phyloP scores from a whole-genome alignment of 2,113 vertebrate species.

The Hydrolagus affinis region DNA sequence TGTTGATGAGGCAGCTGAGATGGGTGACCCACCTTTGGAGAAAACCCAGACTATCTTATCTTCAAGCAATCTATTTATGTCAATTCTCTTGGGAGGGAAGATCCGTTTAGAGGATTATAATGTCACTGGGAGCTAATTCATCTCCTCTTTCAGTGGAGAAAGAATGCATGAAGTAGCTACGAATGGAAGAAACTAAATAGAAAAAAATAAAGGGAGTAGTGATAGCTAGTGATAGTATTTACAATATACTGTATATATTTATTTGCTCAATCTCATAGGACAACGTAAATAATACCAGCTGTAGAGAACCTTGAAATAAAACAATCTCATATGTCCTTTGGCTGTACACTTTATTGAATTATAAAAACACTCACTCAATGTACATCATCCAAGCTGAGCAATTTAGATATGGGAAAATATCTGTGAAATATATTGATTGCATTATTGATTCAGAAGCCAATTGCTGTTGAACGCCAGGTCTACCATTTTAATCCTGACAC shows the following conservation, averaged over 20 bases:
- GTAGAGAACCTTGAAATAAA: constrained; percentile 35
- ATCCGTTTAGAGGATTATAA: not conserved
- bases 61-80: not conserved
- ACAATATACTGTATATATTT: constrained; percentile 10
- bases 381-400: constrained; percentile 70
- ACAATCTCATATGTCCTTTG: constrained; percentile 66
- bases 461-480: constrained; percentile 74
- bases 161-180: not conserved
- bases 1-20: not conserved
- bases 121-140: not conserved
- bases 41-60: not conserved
- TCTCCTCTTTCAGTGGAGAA: not conserved
- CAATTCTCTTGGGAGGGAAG: not conserved
- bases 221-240: not conserved
- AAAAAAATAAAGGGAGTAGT: not conserved
- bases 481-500: constrained; percentile 75
- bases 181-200: not conserved
- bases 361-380: constrained; percentile 62
- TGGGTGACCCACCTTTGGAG: not conserved
- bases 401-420: constrained; percentile 81
- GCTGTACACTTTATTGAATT: constrained; percentile 67
- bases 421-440: constrained; percentile 79
- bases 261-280: not conserved
- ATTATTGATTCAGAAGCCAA: constrained; percentile 80
- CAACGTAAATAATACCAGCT: not conserved